phyloP scores from a whole-genome alignment of 2,113 vertebrate genomes.

The Lasiurus cinereus region DNA sequence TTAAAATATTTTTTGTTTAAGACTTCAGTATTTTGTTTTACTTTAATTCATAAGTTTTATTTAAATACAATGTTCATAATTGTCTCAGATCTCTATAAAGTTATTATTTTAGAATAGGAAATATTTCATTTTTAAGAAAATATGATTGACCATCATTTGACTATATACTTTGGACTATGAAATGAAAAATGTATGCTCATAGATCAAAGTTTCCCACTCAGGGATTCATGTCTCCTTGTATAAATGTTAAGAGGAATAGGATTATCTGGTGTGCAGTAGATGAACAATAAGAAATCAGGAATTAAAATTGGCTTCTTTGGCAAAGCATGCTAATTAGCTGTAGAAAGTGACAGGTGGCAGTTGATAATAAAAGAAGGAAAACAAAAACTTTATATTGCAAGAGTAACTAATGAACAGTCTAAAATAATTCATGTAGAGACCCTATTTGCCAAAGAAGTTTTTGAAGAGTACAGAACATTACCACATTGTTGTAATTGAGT shows the following conservation, averaged over 20 bases:
- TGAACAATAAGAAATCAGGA: not conserved
- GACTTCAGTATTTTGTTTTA: not conserved
- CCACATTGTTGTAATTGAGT: not conserved
- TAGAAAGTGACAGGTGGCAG: not conserved
- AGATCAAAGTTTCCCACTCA: not conserved
- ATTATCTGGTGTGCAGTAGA: not conserved
- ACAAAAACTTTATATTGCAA: not conserved
- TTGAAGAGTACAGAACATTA: not conserved
- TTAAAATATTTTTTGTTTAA: slow-evolving; percentile 38
- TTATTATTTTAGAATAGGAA: not conserved
- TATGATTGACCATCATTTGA: not conserved
- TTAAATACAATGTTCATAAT: not conserved
- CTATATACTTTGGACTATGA: not conserved
- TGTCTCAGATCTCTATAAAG: not conserved
- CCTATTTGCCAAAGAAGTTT: not conserved
- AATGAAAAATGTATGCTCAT: slow-evolving; percentile 35
- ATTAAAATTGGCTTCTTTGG: slow-evolving; percentile 21
- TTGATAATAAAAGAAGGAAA: not conserved
- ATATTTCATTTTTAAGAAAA: slow-evolving; percentile 28
- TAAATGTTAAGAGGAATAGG: not conserved
- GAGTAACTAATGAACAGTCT: not conserved
- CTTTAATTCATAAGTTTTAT: slow-evolving; percentile 32
- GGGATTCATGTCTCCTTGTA: not conserved
- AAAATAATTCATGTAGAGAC: not conserved
- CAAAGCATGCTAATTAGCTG: not conserved